Conservation (phyloP, 2,113 vertebrate genomes). For the Mastomys natalensis region DNA sequence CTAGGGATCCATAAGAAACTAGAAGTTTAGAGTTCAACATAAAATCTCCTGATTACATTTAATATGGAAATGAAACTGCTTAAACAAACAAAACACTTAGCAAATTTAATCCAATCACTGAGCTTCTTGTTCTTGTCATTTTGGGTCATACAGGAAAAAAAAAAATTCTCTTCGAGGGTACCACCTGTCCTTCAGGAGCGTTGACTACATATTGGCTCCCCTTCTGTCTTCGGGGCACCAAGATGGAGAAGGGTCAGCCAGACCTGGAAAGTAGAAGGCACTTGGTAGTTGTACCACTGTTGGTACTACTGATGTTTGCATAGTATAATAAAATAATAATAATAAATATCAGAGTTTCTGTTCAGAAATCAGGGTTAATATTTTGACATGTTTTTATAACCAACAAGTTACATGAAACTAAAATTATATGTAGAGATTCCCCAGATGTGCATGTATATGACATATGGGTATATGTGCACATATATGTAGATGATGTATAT, state of each 20-base stretch:
- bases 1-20: background rate
- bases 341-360: background rate
- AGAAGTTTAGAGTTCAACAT: conserved; percentile 8
- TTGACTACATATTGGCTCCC: background rate
- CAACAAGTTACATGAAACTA: background rate
- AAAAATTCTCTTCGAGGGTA: background rate
- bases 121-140: background rate
- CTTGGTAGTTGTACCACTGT: background rate
- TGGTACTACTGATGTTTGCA: background rate
- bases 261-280: background rate
- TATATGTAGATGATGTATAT: too few species aligned
- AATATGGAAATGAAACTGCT: conserved; percentile 12
- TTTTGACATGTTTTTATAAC: background rate
- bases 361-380: background rate
- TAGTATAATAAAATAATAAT: background rate
- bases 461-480: too few species aligned
- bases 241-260: background rate
- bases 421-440: background rate
- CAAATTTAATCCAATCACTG: conserved; percentile 18
- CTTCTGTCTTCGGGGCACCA: background rate
- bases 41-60: conserved; percentile 24
- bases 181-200: background rate
- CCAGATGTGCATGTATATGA: background rate
- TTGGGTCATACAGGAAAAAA: background rate
- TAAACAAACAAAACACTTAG: background rate